Evolutionary conservation across 92 coral and sea anemone species (phyloP), one percentile per base, ranked within the genome.

Genomic region (Phenganax stokvisi): DNA sequence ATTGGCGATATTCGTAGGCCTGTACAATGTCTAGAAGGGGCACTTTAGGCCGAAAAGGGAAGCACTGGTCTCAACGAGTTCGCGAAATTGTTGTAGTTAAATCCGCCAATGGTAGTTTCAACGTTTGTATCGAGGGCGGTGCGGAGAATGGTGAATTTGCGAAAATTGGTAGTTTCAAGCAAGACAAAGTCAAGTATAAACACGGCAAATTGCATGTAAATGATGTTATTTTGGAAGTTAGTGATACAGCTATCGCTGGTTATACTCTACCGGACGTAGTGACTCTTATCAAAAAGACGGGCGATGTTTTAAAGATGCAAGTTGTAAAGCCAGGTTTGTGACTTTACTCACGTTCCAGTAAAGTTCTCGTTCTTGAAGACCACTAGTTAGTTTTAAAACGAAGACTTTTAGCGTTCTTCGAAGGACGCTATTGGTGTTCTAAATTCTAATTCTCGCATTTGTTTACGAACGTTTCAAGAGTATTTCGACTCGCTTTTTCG

Each of bases 141-240:
- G 99, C 99, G 29, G 99, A 96, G 71, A 85, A 91, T 79, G 99
- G 97, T 62, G 97, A 96, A 57, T 96, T 96, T 77, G 87, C 89
- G 74, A 83, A 85, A 67, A 85, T 96, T 44, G 99, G 99, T 37
- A 97, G 89, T 75, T 85, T 96, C 77, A 92, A 83, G 51, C 97
- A 92, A 79, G 97, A 96, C 51, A 90, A 89, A 87, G 85, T 96
- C 54, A 87, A 85, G 77, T 85, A 88, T 85, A 96, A 89, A 75
- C 87, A 91, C 29, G 99, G 99, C 12, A 96, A 92, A 72, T 84
- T 96, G 29, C 90, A 87, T 30, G 86, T 79, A 6, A 92, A 89
- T 60, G 99, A 96, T 64, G 82, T 96, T 15, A 87, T 96, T 11
- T 70, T 96, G 71, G 97, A 96, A 86, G 91, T 96, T 13, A 89